Evolutionary conservation across 2,888 invertebrate species (phyloP), one percentile per base, ranked within the genome.

Genomic region (Oscheius sp.): DNA sequence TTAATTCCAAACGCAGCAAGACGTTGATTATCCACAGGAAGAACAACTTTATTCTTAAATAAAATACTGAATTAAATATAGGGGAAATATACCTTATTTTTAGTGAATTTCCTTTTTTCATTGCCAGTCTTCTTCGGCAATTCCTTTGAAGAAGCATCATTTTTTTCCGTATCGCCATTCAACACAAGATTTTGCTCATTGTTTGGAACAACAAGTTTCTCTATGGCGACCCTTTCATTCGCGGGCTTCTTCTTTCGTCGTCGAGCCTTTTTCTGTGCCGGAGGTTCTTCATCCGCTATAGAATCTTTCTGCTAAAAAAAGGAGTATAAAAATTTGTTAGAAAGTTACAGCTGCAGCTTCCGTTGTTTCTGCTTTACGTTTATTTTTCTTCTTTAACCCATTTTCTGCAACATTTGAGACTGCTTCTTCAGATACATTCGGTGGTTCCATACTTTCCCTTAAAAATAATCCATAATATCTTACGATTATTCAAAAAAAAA

Each of bases 1-100:
- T 95, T 95, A 49, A 96, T 92, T 69, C 96, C 96, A 89, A 94
- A 98, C 0, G 95, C 95, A 87, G 93, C 92, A 9, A 98, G 91
- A 79, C 97, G 92, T 80, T 93, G 93, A 89, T 95, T 94, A 49
- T 76, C 74, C 41, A 77, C 72, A 53, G 70, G 74, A 29, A 72
- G 75, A 23, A 58, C 75, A 18, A 73, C 73, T 46, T 52, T 73
- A 46, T 77, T 74, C 79, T 76, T 64, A 46, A 74, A 75, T 12
- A 27, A 25, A 3, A 0, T 2, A 43, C 9, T 61, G 9, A 55
- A 55, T 25, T 23, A 55, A 56, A 56, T 2, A 13, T 12, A 23
- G 21, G 23, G 5, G 16, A 56, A 27, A 2, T 21, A 23, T 2
- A 27, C 56, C 56, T 56, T 56, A 16, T 56, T 56, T 23, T 18